Percentiles rank a stretch among this genome's conserved stretches.
Conservation (phyloP, 2,888 invertebrate genomes). For the Limnephilus lunatus region DNA sequence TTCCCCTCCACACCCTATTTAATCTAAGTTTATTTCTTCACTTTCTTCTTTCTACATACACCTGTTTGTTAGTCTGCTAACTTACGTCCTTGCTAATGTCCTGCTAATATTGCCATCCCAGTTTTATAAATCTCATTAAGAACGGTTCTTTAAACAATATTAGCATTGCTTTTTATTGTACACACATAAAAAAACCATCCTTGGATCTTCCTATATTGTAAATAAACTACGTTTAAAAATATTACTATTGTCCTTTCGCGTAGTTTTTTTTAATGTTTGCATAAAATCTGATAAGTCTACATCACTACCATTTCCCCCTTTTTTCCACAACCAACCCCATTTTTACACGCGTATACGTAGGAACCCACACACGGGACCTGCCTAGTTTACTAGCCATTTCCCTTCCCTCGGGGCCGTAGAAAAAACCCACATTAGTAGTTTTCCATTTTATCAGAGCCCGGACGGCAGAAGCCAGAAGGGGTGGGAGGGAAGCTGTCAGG, state of each 20-base stretch:
- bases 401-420: background rate
- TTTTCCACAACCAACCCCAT: background rate
- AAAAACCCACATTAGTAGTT: background rate
- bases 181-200: background rate
- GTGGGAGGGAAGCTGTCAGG: background rate
- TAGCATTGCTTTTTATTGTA: too few species aligned
- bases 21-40: background rate
- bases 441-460: constrained; percentile 10
- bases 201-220: too few species aligned
- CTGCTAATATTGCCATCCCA: background rate
- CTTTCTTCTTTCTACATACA: background rate
- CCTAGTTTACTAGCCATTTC: background rate
- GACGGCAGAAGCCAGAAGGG: constrained; percentile 11
- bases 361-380: background rate
- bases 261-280: background rate
- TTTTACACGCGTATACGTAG: constrained; percentile 2
- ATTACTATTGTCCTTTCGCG: background rate
- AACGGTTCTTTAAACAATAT: too few species aligned
- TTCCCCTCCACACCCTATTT: background rate
- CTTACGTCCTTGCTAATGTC: background rate
- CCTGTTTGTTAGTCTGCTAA: background rate
- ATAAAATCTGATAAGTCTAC: background rate
- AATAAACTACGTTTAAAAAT: too few species aligned
- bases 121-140: background rate
- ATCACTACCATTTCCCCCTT: background rate